phyloP scores from a whole-genome alignment of 2,888 invertebrate genomes.

The Drosophila cognata region DNA sequence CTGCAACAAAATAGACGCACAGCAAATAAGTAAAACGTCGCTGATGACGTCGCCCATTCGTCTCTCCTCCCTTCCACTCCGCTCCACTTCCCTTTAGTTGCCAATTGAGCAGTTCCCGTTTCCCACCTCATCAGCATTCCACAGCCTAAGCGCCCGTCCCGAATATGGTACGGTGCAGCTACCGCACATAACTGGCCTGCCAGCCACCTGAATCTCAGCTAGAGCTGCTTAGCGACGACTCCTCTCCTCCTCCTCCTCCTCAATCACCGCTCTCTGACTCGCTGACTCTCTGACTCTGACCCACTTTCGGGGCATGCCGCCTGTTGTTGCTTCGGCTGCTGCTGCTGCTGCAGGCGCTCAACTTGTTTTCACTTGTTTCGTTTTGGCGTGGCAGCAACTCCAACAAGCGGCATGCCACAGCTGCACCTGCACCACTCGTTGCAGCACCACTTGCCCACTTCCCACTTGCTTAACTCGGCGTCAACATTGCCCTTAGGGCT shows the following conservation, averaged over 20 bases:
- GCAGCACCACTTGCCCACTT: conserved; percentile 11
- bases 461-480: conserved; percentile 26
- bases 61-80: neutral
- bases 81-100: conserved; percentile 23
- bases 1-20: conserved; percentile 28
- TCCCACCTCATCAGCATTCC: conserved; percentile 68
- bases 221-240: conserved; percentile 36
- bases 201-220: conserved; percentile 60
- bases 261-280: conserved; percentile 15
- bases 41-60: conserved; percentile 58
- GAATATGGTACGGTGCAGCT: conserved; percentile 46
- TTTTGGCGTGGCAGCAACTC: conserved; percentile 56
- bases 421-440: conserved; percentile 28
- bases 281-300: conserved; percentile 65
- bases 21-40: conserved; percentile 15
- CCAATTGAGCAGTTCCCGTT: conserved; percentile 19
- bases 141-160: conserved; percentile 48
- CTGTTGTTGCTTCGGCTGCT: conserved; percentile 11
- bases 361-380: conserved; percentile 79
- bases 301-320: conserved; percentile 69
- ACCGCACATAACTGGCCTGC: conserved; percentile 62
- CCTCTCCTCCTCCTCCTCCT: conserved; percentile 14
- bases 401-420: conserved; percentile 38
- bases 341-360: conserved; percentile 53
- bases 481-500: conserved; percentile 67